Percentiles rank a stretch among this genome's conserved stretches.
Conservation (phyloP, 2,797 vertebrate genomes). For the Pterois miles region DNA sequence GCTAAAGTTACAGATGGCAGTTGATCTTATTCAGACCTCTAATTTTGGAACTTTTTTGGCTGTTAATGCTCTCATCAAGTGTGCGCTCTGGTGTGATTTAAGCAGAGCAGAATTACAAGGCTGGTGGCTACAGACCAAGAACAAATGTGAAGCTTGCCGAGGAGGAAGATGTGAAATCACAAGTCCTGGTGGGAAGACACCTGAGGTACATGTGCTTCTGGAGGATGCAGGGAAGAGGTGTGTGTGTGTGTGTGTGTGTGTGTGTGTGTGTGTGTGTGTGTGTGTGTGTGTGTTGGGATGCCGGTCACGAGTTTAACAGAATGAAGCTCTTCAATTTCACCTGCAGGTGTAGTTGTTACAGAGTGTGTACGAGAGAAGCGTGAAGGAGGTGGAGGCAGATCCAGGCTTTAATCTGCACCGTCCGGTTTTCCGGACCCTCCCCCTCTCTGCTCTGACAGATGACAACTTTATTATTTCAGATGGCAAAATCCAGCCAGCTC, state of each 20-base stretch:
- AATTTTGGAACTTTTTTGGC: slow-evolving; percentile 54
- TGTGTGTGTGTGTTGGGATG: slow-evolving; percentile 41
- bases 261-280: not conserved
- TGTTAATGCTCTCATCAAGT: slow-evolving; percentile 15
- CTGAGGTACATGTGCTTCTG: slow-evolving; percentile 15
- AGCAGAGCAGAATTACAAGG: slow-evolving; percentile 14
- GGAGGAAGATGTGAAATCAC: slow-evolving; percentile 18
- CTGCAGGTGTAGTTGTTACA: slow-evolving; percentile 46
- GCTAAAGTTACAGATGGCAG: slow-evolving; percentile 20
- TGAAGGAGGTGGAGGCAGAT: slow-evolving; percentile 58
- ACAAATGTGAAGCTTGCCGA: slow-evolving; percentile 19
- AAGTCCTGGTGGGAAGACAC: slow-evolving; percentile 34
- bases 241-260: not conserved
- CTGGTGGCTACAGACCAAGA: slow-evolving; percentile 32
- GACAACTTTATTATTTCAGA: slow-evolving; percentile 86
- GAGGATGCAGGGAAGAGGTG: slow-evolving; percentile 21
- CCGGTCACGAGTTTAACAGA: slow-evolving; percentile 62
- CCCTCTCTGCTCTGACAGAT: slow-evolving; percentile 79
- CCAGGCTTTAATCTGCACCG: slow-evolving; percentile 76
- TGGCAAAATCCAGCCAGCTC: slow-evolving; percentile 71
- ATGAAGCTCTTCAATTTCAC: slow-evolving; percentile 63
- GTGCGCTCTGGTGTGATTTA: slow-evolving; percentile 4
- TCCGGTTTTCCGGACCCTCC: slow-evolving; percentile 57
- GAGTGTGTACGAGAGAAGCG: slow-evolving; percentile 44
- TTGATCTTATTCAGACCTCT: slow-evolving; percentile 40